These are phyloP conservation scores for Poeciliopsis turrubarensis DNA, from an alignment of 2,113 vertebrate genomes.

Conservation along the genomic window DNA sequence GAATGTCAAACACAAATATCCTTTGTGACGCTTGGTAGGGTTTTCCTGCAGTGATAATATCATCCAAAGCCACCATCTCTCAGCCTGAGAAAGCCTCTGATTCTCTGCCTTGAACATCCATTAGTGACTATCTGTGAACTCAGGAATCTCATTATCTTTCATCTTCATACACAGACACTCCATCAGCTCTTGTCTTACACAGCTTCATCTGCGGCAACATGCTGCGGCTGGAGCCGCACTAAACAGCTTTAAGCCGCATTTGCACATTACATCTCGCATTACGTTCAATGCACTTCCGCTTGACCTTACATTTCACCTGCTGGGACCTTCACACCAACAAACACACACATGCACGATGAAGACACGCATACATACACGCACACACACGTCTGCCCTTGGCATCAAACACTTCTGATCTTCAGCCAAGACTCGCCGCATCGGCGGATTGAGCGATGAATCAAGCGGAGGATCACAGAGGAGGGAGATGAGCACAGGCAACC, in stretches of 20 bases:
- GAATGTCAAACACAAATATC: conserved; percentile 64
- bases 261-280: conserved; percentile 7
- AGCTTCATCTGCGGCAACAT: conserved; percentile 30
- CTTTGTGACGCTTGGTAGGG: conserved; percentile 36
- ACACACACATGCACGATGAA: conserved; percentile 4
- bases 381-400: conserved; percentile 29
- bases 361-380: conserved; percentile 2
- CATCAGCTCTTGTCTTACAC: conserved; percentile 47
- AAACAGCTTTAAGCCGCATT: conserved; percentile 5
- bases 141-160: conserved; percentile 68
- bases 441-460: conserved; percentile 57
- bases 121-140: conserved; percentile 60
- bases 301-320: conserved; percentile 8
- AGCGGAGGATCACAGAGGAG: conserved; percentile 54
- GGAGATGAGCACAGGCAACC: conserved; percentile 45
- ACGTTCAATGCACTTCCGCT: conserved; percentile 25
- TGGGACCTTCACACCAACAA: conserved; percentile 22
- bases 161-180: conserved; percentile 55
- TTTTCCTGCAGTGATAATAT: conserved; percentile 49
- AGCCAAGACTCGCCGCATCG: conserved; percentile 51
- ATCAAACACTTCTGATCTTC: conserved; percentile 52
- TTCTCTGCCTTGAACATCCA: conserved; percentile 55
- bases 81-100: conserved; percentile 56
- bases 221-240: conserved; percentile 27
- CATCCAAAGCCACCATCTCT: conserved; percentile 30